A percentile compares a stretch with the other conserved stretches of the same genome.
Conservation (phyloP, 2,888 invertebrate species). For the Acleris cristana region DNA sequence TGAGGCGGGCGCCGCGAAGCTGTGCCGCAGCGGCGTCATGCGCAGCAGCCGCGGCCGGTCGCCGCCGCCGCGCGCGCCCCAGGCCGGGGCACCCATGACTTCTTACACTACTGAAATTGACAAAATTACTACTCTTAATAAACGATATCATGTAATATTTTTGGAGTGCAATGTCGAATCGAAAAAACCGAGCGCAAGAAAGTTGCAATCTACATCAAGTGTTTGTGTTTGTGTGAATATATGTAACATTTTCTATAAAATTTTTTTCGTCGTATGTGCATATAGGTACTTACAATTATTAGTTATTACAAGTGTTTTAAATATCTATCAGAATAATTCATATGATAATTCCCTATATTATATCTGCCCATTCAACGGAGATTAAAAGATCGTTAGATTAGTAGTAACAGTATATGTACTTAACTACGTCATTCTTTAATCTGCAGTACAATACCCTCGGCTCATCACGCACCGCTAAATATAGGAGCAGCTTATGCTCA, state of each 20-base stretch:
- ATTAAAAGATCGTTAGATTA: slow-evolving; percentile 25
- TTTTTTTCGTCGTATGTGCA: too few species aligned
- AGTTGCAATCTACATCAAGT: too few species aligned
- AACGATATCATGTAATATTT: too few species aligned
- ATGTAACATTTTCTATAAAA: too few species aligned
- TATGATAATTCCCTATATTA: not conserved
- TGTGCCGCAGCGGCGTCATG: slow-evolving; percentile 84
- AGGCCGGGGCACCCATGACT: slow-evolving; percentile 77
- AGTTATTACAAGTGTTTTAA: too few species aligned
- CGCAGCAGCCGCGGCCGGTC: slow-evolving; percentile 83
- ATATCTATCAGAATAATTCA: too few species aligned
- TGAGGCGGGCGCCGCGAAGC: slow-evolving; percentile 81
- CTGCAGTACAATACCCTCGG: slow-evolving; percentile 52
- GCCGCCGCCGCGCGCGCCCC: slow-evolving; percentile 77
- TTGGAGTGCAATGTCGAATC: too few species aligned
- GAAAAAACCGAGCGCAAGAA: too few species aligned
- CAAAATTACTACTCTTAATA: not conserved
- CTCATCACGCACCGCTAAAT: slow-evolving; percentile 63
- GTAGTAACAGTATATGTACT: slow-evolving; percentile 15
- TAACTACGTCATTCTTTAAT: slow-evolving; percentile 26
- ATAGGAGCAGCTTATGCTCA: slow-evolving; percentile 63
- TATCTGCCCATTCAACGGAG: not conserved
- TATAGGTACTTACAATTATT: too few species aligned
- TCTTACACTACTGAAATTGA: slow-evolving; percentile 36
- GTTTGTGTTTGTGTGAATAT: too few species aligned